phyloP scores from a whole-genome alignment of 2,797 vertebrate species.

The Gouania willdenowi region DNA sequence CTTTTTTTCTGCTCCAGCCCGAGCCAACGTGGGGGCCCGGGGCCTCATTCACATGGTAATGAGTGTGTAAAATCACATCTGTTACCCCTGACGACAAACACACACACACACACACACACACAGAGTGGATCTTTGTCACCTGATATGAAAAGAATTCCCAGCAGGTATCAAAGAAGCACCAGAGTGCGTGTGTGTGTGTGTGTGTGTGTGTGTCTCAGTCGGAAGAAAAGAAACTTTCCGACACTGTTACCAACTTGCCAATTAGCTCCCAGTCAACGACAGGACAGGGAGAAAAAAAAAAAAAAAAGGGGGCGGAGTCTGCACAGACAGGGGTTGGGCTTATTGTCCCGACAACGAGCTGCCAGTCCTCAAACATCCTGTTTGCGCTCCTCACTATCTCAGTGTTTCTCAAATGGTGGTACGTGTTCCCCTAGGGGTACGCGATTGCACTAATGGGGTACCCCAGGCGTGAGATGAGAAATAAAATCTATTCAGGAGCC shows the following conservation, averaged over 20 bases:
- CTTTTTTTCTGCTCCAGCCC: slow-evolving; percentile 80
- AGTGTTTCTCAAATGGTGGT: too few relatives aligned
- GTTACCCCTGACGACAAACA: slow-evolving; percentile 76
- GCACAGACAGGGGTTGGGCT: slow-evolving; percentile 19
- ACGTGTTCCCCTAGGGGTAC: too few relatives aligned
- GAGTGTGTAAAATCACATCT: slow-evolving; percentile 98
- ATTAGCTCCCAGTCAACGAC: slow-evolving; percentile 59
- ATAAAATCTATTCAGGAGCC: too few relatives aligned
- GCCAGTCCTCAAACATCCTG: slow-evolving; percentile 19
- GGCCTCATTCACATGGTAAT: slow-evolving; percentile 98
- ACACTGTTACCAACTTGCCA: slow-evolving; percentile 75
- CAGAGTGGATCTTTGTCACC: slow-evolving; percentile 92
- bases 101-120: slow-evolving; percentile 18
- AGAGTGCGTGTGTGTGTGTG: slow-evolving; percentile 78
- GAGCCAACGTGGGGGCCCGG: slow-evolving; percentile 81
- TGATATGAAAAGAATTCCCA: slow-evolving; percentile 98
- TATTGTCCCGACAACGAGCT: slow-evolving; percentile 43
- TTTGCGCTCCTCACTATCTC: not conserved
- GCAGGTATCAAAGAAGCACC: slow-evolving; percentile 97
- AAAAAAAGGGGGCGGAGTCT: not conserved
- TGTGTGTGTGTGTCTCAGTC: slow-evolving; percentile 30
- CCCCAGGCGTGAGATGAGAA: too few relatives aligned
- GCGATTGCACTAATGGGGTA: too few relatives aligned
- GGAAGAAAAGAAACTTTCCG: slow-evolving; percentile 58
- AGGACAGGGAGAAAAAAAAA: not conserved